Evolutionary conservation across 2,797 vertebrate genomes (phyloP).

Genomic region (Molossus alvarezi): DNA sequence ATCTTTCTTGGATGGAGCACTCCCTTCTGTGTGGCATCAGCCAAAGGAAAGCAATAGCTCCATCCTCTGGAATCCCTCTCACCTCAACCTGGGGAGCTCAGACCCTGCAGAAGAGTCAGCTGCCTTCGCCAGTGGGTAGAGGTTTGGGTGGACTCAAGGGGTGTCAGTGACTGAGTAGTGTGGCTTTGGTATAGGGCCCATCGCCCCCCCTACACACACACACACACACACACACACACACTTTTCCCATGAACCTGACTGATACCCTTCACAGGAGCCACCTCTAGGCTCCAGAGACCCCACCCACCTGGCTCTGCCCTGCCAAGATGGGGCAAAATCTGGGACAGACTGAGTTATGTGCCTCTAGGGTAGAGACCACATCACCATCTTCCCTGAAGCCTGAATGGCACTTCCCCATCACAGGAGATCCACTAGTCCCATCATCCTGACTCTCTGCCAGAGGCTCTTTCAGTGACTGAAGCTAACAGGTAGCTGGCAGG

Average conservation of each 20-base stretch:
- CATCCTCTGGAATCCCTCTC: background rate
- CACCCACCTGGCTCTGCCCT: too few relatives aligned
- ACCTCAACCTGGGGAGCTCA: background rate
- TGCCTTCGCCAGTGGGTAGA: background rate
- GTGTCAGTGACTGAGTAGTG: background rate
- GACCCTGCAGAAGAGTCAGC: background rate
- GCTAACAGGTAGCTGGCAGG: background rate
- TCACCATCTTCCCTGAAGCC: background rate
- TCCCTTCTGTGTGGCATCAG: background rate
- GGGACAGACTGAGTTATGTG: too few relatives aligned
- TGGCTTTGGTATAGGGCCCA: background rate
- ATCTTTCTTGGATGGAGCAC: background rate
- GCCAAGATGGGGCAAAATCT: too few relatives aligned
- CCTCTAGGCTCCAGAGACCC: too few relatives aligned
- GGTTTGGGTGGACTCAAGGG: background rate
- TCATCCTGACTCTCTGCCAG: background rate
- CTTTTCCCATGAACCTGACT: background rate
- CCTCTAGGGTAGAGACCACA: too few relatives aligned
- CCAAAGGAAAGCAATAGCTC: background rate
- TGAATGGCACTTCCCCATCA: background rate
- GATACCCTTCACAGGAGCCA: too few relatives aligned
- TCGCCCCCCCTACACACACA: background rate
- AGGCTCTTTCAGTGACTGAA: background rate
- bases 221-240: too few relatives aligned
- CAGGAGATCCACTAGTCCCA: background rate